Evolutionary conservation across 2,888 invertebrate genomes (phyloP).

Genomic region (Agrochola circellaris): DNA sequence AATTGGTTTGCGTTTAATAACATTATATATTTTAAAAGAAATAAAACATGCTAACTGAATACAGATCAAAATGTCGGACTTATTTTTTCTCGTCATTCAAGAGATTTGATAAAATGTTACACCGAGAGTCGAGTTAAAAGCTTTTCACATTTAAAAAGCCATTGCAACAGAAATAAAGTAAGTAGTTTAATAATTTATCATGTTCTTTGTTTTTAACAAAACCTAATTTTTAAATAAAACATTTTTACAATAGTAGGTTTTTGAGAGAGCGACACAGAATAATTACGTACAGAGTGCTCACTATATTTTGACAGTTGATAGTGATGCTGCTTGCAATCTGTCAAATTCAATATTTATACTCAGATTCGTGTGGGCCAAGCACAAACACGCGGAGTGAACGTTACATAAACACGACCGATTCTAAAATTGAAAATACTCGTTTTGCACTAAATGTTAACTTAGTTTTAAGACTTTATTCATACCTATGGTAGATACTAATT

Average conservation of each 20-base stretch:
- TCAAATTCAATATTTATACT: not conserved
- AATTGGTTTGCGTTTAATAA: not conserved
- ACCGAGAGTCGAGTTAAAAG: not conserved
- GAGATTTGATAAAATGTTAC: not conserved
- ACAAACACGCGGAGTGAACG: not conserved
- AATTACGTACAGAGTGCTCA: not conserved
- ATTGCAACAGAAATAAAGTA: not conserved
- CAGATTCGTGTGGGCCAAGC: not conserved
- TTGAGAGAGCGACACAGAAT: constrained; percentile 1
- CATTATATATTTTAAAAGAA: not conserved
- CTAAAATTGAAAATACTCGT: not conserved
- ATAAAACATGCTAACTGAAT: not conserved
- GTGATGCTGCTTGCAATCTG: constrained; percentile 6
- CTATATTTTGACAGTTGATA: constrained; percentile 19
- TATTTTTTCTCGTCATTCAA: not conserved
- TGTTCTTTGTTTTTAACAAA: constrained; percentile 13
- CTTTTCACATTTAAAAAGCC: constrained; percentile 2
- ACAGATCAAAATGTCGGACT: not conserved
- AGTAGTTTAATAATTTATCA: not conserved
- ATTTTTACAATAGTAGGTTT: constrained; percentile 10
- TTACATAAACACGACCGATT: not conserved
- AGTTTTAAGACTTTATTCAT: not conserved
- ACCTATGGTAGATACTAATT: not conserved
- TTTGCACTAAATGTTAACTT: not conserved
- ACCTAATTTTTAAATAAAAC: not conserved